phyloP scores from a whole-genome alignment of 2,797 vertebrate species.

The Cryptoblepharus egeriae region DNA sequence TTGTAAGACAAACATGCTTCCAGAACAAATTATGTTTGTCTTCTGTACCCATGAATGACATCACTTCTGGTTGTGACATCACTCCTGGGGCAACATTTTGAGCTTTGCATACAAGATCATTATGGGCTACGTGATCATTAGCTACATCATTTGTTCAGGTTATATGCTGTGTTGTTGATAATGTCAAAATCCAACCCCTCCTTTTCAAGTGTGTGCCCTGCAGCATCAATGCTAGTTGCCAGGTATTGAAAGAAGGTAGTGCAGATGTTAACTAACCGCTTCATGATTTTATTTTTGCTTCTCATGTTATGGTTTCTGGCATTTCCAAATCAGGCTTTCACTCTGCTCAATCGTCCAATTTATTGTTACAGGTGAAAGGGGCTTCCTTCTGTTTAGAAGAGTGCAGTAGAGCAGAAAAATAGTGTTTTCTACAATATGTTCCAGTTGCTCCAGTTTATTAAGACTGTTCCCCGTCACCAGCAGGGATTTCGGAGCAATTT shows the following conservation, averaged over 20 bases:
- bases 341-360: not conserved
- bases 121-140: too few species aligned
- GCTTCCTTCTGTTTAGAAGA: not conserved
- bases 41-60: too few species aligned
- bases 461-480: conserved; percentile 4
- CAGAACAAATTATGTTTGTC: too few species aligned
- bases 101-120: too few species aligned
- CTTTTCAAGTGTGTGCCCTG: not conserved
- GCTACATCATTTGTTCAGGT: too few species aligned
- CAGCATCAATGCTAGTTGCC: not conserved
- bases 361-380: conserved; percentile 9
- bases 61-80: too few species aligned
- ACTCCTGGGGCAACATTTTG: too few species aligned
- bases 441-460: conserved; percentile 20
- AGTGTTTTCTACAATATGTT: conserved; percentile 7
- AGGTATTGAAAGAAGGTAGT: not conserved
- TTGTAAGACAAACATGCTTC: too few species aligned
- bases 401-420: conserved; percentile 1
- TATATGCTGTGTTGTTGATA: not conserved
- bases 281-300: not conserved
- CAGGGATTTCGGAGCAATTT: conserved; percentile 24
- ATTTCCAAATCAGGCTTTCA: not conserved
- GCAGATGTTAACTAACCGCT: not conserved
- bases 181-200: not conserved
- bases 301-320: not conserved